Evolutionary conservation across 2,888 invertebrate genomes (phyloP), one percentile per base, ranked within the genome.

Genomic region (Pheosia tremula): DNA sequence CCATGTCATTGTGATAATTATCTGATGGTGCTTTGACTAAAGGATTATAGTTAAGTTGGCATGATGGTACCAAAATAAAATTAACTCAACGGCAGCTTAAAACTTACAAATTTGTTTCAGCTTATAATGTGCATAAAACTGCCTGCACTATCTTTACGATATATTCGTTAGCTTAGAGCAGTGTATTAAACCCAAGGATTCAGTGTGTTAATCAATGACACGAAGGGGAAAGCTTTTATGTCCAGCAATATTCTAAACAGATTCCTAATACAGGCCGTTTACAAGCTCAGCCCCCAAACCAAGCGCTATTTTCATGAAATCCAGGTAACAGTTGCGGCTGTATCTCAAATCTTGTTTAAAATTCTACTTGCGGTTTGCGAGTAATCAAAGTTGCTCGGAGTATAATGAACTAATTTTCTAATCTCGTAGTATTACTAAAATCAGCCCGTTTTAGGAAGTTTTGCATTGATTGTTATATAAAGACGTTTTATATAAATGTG

Each of bases 341-440:
- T 63, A 69, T 69, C 62, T 59, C 70, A 61, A 66, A 62, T 57
- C 49, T 56, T 57, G 63, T 62, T 68, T 70, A 64, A 70, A 72
- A 72, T 72, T 73, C 65, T 58, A 59, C 55, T 62, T 60, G 70
- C 64, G 69, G 58, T 58, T 59, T 58, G 57, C 47, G 7, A 52
- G 65, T 66, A 68, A 69, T 72, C 73, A 63, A 72, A 36, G 61
- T 73, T 69, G 52, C 58, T 54, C 58, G 55, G 61, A 67, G 60
- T 72, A 66, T 71, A 72, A 72, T 67, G 64, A 72, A 61, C 49
- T 54, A 56, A 55, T 57, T 64, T 62, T 58, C 24, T 24, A 24
- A 61, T 61, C 63, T 56, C 13, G 13, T 24, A 56, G 10, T 56
- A 56, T 41, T 38, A 39, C 38, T 37, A 41, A 56, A 41, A 7